A percentile compares a stretch with the other conserved stretches of the same genome.
These are phyloP conservation scores for Steinernema scapterisci DNA, from an alignment of 2,888 invertebrate genomes.

Conservation along the genomic window DNA sequence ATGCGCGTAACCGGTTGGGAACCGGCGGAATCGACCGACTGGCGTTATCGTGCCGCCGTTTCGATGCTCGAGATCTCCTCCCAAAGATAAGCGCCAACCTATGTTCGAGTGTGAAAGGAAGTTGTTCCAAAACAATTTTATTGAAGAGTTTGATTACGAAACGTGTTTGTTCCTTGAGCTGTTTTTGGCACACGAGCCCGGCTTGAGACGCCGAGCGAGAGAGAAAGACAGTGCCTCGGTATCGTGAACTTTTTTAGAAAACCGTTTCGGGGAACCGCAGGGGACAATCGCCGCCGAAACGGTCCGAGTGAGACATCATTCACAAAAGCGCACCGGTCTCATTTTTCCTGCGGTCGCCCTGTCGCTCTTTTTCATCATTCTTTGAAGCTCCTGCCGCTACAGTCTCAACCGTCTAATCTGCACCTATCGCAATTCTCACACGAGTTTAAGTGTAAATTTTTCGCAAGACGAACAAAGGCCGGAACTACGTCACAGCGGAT, in stretches of 20 bases:
- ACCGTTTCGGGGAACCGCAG: neutral
- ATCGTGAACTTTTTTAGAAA: neutral
- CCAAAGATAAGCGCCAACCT: slow-evolving; percentile 7
- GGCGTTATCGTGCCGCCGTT: slow-evolving; percentile 4
- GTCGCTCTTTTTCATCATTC: slow-evolving; percentile 1
- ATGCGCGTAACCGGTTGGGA: slow-evolving; percentile 7
- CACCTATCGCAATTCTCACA: slow-evolving; percentile 10
- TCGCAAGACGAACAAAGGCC: slow-evolving; percentile 17
- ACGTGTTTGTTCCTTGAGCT: neutral
- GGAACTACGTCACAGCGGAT: slow-evolving; percentile 11
- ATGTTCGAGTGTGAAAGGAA: neutral
- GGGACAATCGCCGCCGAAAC: neutral
- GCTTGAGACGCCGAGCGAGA: too few relatives aligned
- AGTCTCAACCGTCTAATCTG: neutral
- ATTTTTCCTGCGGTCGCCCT: neutral
- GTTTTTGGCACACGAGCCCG: too few relatives aligned
- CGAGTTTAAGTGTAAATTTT: slow-evolving; percentile 9
- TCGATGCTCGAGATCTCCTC: slow-evolving; percentile 14
- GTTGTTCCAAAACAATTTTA: neutral
- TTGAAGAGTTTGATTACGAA: neutral
- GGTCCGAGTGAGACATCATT: neutral
- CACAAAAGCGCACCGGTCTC: slow-evolving; percentile 21
- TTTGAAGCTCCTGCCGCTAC: neutral
- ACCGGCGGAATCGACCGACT: neutral
- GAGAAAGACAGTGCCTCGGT: neutral